Conservation (phyloP, 2,113 vertebrate genomes). For the Neolamprologus longior region DNA sequence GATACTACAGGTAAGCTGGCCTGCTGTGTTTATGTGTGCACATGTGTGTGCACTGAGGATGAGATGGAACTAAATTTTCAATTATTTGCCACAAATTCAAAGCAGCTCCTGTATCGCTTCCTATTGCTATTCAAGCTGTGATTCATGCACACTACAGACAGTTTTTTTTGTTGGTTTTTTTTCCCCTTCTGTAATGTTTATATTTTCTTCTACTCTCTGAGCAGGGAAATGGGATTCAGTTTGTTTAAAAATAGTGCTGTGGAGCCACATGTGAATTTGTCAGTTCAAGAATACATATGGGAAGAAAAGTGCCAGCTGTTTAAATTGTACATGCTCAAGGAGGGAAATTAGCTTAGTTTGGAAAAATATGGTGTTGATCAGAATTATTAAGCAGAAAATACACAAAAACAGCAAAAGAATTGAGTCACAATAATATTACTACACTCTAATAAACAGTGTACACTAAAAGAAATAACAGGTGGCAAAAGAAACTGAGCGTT, state of each 20-base stretch:
- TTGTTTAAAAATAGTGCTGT: conserved; percentile 28
- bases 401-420: neutral
- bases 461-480: neutral
- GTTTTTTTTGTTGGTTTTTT: neutral
- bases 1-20: conserved; percentile 85
- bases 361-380: neutral
- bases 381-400: neutral
- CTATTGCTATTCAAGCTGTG: neutral
- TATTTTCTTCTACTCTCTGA: conserved; percentile 1
- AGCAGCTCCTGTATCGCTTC: neutral
- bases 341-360: neutral
- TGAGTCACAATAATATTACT: neutral
- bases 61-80: neutral
- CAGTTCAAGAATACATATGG: neutral
- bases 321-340: neutral
- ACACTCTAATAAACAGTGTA: neutral
- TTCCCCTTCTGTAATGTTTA: neutral
- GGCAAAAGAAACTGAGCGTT: neutral
- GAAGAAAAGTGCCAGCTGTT: neutral
- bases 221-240: conserved; percentile 12
- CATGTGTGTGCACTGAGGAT: neutral
- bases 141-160: neutral
- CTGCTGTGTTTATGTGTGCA: neutral
- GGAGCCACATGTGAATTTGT: neutral
- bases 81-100: neutral